Conservation (phyloP, 2,797 vertebrate genomes). For the Melanotaenia boesemani region DNA sequence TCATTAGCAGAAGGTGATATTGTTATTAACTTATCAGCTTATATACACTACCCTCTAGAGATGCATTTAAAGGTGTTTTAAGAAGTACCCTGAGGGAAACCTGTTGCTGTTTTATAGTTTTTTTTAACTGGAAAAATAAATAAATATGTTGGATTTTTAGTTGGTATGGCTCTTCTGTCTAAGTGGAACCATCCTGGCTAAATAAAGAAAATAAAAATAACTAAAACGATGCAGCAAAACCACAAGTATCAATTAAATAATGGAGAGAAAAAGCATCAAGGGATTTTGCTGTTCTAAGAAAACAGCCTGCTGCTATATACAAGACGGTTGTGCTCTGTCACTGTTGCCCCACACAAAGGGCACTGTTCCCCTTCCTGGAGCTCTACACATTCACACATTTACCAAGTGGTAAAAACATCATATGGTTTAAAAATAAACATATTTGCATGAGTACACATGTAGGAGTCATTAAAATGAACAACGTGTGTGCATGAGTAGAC, state of each 20-base stretch:
- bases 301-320: conserved; percentile 22
- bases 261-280: background rate
- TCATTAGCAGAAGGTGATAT: background rate
- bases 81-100: too few relatives aligned
- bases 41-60: too few relatives aligned
- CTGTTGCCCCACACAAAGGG: conserved; percentile 50
- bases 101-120: too few relatives aligned
- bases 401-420: too few relatives aligned
- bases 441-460: background rate
- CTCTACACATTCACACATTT: conserved; percentile 15
- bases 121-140: too few relatives aligned
- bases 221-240: background rate
- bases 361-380: conserved; percentile 45
- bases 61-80: too few relatives aligned
- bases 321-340: conserved; percentile 41
- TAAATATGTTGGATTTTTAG: too few relatives aligned
- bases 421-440: background rate
- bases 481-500: background rate
- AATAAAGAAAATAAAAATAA: background rate
- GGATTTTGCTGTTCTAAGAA: conserved; percentile 17
- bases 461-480: background rate
- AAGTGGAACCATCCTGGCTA: too few relatives aligned
- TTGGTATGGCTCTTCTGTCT: too few relatives aligned
- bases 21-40: background rate
- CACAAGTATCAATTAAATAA: background rate